phyloP scores from a whole-genome alignment of 2,113 vertebrate species.

The Aepyceros melampus region DNA sequence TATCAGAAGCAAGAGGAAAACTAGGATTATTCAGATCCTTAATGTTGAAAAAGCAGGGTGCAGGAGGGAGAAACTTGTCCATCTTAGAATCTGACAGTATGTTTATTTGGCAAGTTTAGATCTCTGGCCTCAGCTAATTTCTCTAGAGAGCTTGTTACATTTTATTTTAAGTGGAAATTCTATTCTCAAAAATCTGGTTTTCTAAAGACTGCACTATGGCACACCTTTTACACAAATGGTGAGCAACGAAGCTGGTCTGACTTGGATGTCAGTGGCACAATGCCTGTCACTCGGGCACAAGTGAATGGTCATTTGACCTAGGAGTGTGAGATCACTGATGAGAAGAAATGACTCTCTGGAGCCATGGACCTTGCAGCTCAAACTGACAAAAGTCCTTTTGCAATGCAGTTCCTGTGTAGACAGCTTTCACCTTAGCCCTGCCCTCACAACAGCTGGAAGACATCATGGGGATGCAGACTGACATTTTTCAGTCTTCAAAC shows the following conservation, averaged over 20 bases:
- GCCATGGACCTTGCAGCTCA: fast-evolving
- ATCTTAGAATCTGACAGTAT: not conserved
- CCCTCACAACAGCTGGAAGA: fast-evolving
- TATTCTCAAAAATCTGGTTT: not conserved
- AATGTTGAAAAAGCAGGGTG: not conserved
- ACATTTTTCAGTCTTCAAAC: no score
- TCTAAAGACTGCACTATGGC: not conserved
- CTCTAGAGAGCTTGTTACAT: constrained; percentile 7
- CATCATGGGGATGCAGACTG: fast-evolving
- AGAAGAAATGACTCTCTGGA: fast-evolving
- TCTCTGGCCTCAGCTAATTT: not conserved
- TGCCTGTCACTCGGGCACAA: not conserved
- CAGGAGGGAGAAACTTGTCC: not conserved
- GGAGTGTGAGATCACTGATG: fast-evolving
- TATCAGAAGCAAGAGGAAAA: constrained; percentile 50
- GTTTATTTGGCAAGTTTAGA: not conserved
- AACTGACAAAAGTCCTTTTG: fast-evolving
- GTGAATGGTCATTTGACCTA: not conserved
- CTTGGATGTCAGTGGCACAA: fast-evolving
- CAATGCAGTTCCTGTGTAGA: fast-evolving
- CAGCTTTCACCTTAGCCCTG: fast-evolving
- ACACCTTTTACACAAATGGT: no score
- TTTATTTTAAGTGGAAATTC: constrained; percentile 9
- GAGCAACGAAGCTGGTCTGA: fast-evolving
- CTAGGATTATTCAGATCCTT: constrained; percentile 42